Conservation (phyloP, 2,797 vertebrate genomes). For the Podarcis siculus region DNA sequence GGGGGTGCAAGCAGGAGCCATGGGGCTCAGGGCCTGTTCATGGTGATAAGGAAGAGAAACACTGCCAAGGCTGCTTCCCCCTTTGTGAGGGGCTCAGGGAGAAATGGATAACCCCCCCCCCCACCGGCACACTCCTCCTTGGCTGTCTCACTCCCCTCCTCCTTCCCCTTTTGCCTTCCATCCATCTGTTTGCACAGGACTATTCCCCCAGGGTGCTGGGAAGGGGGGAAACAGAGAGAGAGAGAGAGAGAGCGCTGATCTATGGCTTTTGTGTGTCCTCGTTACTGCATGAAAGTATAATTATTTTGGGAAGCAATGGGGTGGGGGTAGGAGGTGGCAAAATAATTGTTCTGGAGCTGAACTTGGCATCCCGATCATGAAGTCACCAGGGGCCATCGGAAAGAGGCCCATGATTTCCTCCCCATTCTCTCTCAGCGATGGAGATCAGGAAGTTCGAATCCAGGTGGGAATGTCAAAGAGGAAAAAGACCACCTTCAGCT, state of each 20-base stretch:
- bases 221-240: too few species aligned
- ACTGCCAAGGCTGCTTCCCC: not conserved
- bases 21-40: not conserved
- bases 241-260: not conserved
- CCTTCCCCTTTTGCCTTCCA: not conserved
- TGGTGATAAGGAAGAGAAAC: not conserved
- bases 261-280: not conserved
- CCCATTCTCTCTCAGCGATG: not conserved
- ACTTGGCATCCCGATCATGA: not conserved
- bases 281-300: conserved; percentile 7
- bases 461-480: not conserved
- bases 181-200: conserved; percentile 34
- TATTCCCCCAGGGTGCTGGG: not conserved
- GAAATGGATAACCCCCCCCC: not conserved
- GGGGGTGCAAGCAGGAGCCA: not conserved
- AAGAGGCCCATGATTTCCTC: not conserved
- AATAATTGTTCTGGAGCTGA: not conserved
- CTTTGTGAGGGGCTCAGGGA: not conserved
- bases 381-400: not conserved
- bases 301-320: not conserved
- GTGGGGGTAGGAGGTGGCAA: not conserved
- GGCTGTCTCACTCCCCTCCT: not conserved
- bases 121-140: not conserved
- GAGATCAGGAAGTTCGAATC: too few species aligned
- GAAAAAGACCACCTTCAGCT: not conserved